Evolutionary conservation across 2,888 invertebrate genomes (phyloP).

Genomic region (Tiliacea aurago): DNA sequence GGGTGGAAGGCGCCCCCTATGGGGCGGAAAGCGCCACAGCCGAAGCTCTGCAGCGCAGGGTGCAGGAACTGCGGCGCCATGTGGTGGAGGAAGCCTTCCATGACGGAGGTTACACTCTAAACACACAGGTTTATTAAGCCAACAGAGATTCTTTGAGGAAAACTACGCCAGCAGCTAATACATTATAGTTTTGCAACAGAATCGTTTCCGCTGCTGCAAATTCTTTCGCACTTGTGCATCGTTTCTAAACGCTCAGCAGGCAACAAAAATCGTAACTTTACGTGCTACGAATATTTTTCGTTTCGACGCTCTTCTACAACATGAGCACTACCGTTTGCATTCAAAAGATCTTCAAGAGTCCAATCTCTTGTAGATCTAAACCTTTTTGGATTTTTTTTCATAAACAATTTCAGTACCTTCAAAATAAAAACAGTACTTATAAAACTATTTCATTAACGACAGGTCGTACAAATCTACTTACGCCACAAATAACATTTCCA

Average conservation of each 20-base stretch:
- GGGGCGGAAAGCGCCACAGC: slow-evolving; percentile 88
- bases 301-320: neutral
- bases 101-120: slow-evolving; percentile 71
- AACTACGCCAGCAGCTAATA: slow-evolving; percentile 35
- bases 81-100: slow-evolving; percentile 90
- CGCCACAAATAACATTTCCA: slow-evolving; percentile 59
- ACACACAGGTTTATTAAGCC: slow-evolving; percentile 24
- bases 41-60: slow-evolving; percentile 88
- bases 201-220: neutral
- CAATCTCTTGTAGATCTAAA: neutral
- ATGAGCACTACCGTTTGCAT: neutral
- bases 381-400: neutral
- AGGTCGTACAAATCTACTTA: slow-evolving; percentile 40
- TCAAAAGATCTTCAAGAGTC: neutral
- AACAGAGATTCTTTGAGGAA: neutral
- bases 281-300: neutral
- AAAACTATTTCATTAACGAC: slow-evolving; percentile 30
- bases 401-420: slow-evolving; percentile 1
- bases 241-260: slow-evolving; percentile 29
- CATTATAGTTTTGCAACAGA: neutral
- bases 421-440: neutral
- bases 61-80: slow-evolving; percentile 90
- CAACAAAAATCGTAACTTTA: neutral
- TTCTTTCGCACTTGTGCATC: slow-evolving; percentile 2
- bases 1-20: slow-evolving; percentile 89